Evolutionary conservation across 2,888 invertebrate genomes (phyloP), one percentile per base, ranked within the genome.

Genomic region (Eupithecia abbreviata): DNA sequence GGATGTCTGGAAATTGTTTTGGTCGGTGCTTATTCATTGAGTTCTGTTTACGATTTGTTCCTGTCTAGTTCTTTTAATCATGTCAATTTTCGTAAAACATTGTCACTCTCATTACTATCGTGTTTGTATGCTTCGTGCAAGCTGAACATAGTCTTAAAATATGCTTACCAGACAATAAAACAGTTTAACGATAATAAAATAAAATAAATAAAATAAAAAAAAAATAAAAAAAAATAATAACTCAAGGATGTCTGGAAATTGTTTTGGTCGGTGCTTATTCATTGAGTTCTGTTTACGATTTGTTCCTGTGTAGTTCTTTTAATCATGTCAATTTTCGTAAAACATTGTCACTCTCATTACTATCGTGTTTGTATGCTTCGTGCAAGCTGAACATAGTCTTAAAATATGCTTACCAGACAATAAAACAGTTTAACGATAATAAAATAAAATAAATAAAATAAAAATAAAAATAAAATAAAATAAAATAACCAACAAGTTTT

Each of bases 21-120:
- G 89, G 86, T 87, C 90, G 75, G 90, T 91, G 88, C 89, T 94
- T 92, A 94, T 94, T 93, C 93, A 93, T 94, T 90, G 93, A 91
- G 92, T 89, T 90, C 90, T 85, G 89, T 89, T 91, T 87, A 90
- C 89, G 90, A 91, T 93, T 93, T 92, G 93, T 93, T 92, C 91
- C 91, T 90, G 91, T 90, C 90, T 87, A 43, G 43, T 43, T 45
- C 5, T 15, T 42, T 66, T 41, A 66, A 66, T 13, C 42, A 42
- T 42, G 42, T 42, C 2, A 7, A 15, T 66, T 15, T 66, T 66
- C 10, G 7, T 6, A 66, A 42, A 41, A 42, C 66, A 66, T 42
- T 66, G 12, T 30, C 2, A 41, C 5, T 41, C 3, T 41, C 12
- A 41, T 13, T 1, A 18, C 6, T 51, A 2, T 51, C n/a, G 4